phyloP scores from a whole-genome alignment of 2,888 invertebrate genomes.

The Agonopterix subpropinquella region DNA sequence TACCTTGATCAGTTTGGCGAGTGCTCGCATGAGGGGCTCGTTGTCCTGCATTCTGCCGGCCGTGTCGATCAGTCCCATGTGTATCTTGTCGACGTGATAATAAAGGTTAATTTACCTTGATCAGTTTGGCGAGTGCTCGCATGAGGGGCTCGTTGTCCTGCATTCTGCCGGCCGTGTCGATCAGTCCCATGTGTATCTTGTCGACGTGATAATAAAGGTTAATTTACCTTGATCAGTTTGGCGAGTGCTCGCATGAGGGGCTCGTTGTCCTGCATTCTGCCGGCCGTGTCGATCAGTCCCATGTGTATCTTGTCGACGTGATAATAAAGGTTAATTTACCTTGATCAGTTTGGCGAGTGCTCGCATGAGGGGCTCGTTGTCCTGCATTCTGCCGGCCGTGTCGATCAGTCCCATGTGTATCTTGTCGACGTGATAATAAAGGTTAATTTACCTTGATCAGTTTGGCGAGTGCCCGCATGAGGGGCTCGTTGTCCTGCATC shows the following conservation, averaged over 20 bases:
- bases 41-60: conserved; percentile 99
- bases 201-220: conserved; percentile 64
- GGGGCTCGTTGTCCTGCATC: conserved; percentile 99
- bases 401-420: conserved; percentile 95
- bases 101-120: not conserved
- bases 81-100: conserved; percentile 79
- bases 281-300: no score
- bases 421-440: no score
- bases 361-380: conserved; percentile 99
- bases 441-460: conserved; percentile 46
- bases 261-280: conserved; percentile 99
- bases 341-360: conserved; percentile 90
- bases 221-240: conserved; percentile 76
- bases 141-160: conserved; percentile 99
- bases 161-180: conserved; percentile 99
- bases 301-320: conserved; percentile 87
- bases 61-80: no score
- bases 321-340: not conserved
- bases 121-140: conserved; percentile 95
- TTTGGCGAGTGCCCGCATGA: conserved; percentile 98
- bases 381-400: conserved; percentile 99
- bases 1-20: conserved; percentile 84
- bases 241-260: conserved; percentile 98
- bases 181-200: conserved; percentile 90
- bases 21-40: conserved; percentile 98